A percentile compares a stretch with the other conserved stretches of the same genome.
Evolutionary conservation across 2,113 vertebrate genomes (phyloP).

Genomic region (Hippocampus mohnikei): DNA sequence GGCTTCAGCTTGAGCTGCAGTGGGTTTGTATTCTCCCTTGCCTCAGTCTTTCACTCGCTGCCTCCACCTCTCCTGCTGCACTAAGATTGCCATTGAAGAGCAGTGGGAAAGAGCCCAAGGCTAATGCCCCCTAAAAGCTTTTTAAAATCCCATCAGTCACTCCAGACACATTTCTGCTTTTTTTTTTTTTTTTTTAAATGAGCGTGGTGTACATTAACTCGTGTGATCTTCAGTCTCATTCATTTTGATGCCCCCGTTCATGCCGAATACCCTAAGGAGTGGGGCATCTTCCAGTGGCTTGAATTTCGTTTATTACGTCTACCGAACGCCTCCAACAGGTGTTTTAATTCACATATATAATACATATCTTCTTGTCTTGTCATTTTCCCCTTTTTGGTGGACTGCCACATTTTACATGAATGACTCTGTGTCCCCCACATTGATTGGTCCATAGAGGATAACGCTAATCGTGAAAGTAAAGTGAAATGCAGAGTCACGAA

Average conservation of each 20-base stretch:
- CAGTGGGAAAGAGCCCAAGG: constrained; percentile 67
- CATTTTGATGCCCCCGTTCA: constrained; percentile 53
- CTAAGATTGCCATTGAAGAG: constrained; percentile 69
- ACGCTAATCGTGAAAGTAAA: too few species aligned
- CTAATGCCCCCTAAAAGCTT: constrained; percentile 78
- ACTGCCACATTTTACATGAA: too few species aligned
- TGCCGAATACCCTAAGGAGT: constrained; percentile 21
- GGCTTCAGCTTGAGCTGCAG: constrained; percentile 68
- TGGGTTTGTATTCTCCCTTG: constrained; percentile 38
- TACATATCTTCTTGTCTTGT: too few species aligned
- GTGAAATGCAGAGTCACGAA: too few species aligned
- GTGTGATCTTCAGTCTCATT: constrained; percentile 45
- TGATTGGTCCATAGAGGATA: too few species aligned
- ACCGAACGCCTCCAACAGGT: background rate
- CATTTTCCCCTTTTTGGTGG: too few species aligned
- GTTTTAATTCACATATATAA: too few species aligned
- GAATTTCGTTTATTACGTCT: constrained; percentile 11
- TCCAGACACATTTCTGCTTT: constrained; percentile 65
- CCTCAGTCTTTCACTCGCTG: constrained; percentile 23
- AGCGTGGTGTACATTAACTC: constrained; percentile 64
- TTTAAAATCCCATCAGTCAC: constrained; percentile 76
- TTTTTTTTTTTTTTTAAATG: constrained; percentile 56
- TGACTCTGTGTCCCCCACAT: too few species aligned
- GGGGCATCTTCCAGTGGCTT: constrained; percentile 9
- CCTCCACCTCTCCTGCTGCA: constrained; percentile 55